These are phyloP conservation scores for Eupeodes corollae DNA, from an alignment of 1,140 invertebrate genomes.

Conservation along the genomic window DNA sequence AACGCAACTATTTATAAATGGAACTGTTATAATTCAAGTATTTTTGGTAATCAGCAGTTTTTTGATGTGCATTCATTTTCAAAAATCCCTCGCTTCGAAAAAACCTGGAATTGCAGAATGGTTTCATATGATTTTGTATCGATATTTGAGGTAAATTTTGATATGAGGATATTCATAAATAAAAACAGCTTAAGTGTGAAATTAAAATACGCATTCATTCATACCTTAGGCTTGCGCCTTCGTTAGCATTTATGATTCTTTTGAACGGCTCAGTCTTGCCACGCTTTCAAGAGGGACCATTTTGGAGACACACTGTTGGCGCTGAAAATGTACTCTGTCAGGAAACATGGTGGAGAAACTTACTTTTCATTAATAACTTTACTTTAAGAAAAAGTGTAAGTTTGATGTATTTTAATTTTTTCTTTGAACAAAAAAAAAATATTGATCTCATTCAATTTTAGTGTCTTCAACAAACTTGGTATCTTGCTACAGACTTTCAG, in stretches of 20 bases:
- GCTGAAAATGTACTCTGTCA: constrained; percentile 42
- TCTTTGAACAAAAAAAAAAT: constrained; percentile 21
- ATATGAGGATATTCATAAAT: too few relatives aligned
- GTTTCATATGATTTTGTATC: constrained; percentile 30
- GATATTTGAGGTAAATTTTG: constrained; percentile 39
- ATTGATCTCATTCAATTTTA: constrained; percentile 20
- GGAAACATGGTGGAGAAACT: constrained; percentile 53
- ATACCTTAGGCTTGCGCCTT: constrained; percentile 39
- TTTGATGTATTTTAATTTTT: not conserved
- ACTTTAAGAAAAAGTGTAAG: constrained; percentile 29
- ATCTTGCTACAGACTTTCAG: constrained; percentile 60
- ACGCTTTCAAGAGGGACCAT: constrained; percentile 38
- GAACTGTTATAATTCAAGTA: constrained; percentile 39
- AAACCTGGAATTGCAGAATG: constrained; percentile 13
- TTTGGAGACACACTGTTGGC: constrained; percentile 38
- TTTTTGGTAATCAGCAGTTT: constrained; percentile 45
- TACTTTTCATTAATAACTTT: constrained; percentile 54
- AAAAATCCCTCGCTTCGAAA: constrained; percentile 12
- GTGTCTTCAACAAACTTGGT: constrained; percentile 65
- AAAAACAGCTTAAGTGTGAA: too few relatives aligned
- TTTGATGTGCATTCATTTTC: constrained; percentile 41
- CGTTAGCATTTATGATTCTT: constrained; percentile 39
- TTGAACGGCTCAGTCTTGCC: constrained; percentile 39
- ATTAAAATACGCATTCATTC: too few relatives aligned
- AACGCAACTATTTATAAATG: constrained; percentile 38